These are phyloP conservation scores for Condylura cristata DNA, from an alignment of 2,113 vertebrate species.

Conservation along the genomic window DNA sequence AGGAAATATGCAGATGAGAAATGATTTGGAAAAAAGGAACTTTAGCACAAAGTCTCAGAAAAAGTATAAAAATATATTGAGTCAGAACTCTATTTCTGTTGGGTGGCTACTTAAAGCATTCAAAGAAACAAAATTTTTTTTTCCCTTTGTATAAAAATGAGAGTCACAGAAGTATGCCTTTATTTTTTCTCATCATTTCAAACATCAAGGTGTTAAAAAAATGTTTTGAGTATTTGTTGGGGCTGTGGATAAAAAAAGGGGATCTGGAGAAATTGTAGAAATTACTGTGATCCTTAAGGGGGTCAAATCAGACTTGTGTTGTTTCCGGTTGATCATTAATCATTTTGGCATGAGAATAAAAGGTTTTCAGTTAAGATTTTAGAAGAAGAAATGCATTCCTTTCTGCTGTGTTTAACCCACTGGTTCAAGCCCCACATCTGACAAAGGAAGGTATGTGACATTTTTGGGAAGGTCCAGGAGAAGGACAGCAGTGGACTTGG, in stretches of 20 bases:
- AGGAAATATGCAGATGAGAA: slow-evolving; percentile 62
- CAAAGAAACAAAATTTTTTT: background rate
- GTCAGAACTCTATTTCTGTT: background rate
- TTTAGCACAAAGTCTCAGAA: slow-evolving; percentile 32
- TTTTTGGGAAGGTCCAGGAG: fast-evolving
- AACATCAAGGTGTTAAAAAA: background rate
- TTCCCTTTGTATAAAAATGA: background rate
- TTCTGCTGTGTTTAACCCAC: background rate
- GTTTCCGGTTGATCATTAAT: background rate
- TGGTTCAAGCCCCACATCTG: background rate
- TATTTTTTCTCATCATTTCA: background rate
- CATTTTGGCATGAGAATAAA: background rate
- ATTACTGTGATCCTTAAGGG: background rate
- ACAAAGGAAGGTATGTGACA: background rate
- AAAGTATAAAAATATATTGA: slow-evolving; percentile 35
- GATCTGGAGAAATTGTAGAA: background rate
- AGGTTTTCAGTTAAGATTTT: slow-evolving; percentile 25
- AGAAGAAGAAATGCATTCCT: background rate
- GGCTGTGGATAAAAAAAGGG: background rate
- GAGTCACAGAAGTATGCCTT: background rate
- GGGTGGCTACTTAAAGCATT: background rate
- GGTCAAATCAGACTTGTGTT: fast-evolving
- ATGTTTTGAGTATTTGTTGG: background rate
- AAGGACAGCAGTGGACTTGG: background rate
- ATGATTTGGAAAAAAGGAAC: slow-evolving; percentile 49